These are phyloP conservation scores for Salvelinus fontinalis DNA, from an alignment of 2,113 vertebrate genomes.

Conservation along the genomic window DNA sequence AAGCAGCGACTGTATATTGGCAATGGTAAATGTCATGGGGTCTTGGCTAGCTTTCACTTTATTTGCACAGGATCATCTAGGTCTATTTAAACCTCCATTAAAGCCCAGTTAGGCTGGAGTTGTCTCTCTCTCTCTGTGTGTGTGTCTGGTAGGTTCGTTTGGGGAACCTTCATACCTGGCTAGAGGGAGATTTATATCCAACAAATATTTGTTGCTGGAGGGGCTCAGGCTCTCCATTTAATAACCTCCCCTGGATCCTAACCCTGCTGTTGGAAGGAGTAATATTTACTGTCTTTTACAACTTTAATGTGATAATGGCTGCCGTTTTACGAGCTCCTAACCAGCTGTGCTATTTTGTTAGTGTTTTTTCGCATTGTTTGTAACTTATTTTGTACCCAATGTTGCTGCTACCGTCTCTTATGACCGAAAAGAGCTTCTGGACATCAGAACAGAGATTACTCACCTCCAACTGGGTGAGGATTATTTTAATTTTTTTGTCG, in stretches of 20 bases:
- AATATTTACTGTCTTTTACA: slow-evolving; percentile 12
- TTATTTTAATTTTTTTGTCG: too few species aligned
- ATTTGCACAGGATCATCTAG: slow-evolving; percentile 39
- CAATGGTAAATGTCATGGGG: slow-evolving; percentile 46
- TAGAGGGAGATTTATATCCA: slow-evolving; percentile 40
- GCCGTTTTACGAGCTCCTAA: too few species aligned
- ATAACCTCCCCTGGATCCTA: slow-evolving; percentile 49
- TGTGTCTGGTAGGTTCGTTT: slow-evolving; percentile 35
- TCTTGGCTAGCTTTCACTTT: slow-evolving; percentile 39
- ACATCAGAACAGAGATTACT: too few species aligned
- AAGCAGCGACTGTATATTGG: slow-evolving; percentile 33
- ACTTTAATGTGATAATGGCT: not conserved
- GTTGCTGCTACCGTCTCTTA: too few species aligned
- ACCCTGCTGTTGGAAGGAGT: slow-evolving; percentile 29
- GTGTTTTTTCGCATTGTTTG: too few species aligned
- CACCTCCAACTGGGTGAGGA: too few species aligned
- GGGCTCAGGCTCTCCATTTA: slow-evolving; percentile 23
- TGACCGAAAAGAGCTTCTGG: too few species aligned
- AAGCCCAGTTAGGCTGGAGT: not conserved
- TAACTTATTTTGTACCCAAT: too few species aligned
- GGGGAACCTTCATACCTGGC: slow-evolving; percentile 23
- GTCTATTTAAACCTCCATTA: slow-evolving; percentile 10
- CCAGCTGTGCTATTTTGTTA: too few species aligned
- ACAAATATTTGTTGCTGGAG: slow-evolving; percentile 40
- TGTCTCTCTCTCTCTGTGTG: not conserved